Percentiles rank a stretch among this genome's conserved stretches.
These are phyloP conservation scores for Grallaria varia DNA, from an alignment of 2,113 vertebrate genomes.

Conservation along the genomic window DNA sequence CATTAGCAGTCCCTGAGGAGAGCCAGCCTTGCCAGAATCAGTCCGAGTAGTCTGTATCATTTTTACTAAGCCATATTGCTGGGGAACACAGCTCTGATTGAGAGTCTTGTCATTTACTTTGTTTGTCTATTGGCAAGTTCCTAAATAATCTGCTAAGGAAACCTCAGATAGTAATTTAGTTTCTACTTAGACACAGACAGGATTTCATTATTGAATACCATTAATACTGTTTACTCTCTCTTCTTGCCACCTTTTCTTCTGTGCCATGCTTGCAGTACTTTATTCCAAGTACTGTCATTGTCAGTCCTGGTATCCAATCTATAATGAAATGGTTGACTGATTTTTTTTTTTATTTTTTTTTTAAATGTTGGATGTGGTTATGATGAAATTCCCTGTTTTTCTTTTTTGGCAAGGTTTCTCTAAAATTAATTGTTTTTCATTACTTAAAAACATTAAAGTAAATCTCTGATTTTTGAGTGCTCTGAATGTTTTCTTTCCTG, in stretches of 20 bases:
- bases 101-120: constrained; percentile 39
- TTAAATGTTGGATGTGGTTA: not conserved
- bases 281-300: not conserved
- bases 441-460: not conserved
- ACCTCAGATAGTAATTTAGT: constrained; percentile 27
- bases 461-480: not conserved
- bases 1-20: not conserved
- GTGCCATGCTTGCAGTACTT: not conserved
- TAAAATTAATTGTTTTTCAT: not conserved
- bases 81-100: constrained; percentile 15
- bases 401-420: not conserved
- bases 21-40: not conserved
- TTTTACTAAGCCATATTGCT: constrained; percentile 31
- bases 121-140: constrained; percentile 54
- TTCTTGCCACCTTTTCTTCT: not conserved
- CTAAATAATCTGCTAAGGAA: constrained; percentile 46
- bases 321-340: not conserved
- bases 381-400: not conserved
- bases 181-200: constrained; percentile 37
- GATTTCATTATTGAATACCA: constrained; percentile 36
- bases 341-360: no score
- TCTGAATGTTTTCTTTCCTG: not conserved
- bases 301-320: not conserved
- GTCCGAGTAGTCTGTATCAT: not conserved
- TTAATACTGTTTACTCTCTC: constrained; percentile 24